Evolutionary conservation across 2,113 vertebrate species (phyloP).

Genomic region (Thermophis baileyi): DNA sequence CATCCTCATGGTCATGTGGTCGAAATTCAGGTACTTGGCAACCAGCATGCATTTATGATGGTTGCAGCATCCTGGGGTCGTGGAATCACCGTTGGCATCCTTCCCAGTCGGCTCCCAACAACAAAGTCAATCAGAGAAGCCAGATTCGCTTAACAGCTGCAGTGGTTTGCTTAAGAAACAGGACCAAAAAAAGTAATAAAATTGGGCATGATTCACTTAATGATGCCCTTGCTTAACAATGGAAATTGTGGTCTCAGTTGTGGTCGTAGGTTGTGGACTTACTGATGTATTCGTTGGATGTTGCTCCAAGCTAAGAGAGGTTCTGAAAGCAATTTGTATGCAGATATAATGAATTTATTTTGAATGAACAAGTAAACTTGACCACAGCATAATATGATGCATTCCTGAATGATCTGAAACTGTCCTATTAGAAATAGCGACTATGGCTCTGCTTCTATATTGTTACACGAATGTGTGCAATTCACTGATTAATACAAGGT

Average conservation of each 20-base stretch:
- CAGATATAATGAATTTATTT: neutral
- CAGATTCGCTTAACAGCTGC: neutral
- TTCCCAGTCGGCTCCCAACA: neutral
- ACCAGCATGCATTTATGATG: neutral
- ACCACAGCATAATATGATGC: constrained; percentile 27
- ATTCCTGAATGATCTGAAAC: constrained; percentile 32
- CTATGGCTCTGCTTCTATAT: constrained; percentile 34
- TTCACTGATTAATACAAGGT: constrained; percentile 57
- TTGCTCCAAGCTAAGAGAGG: neutral
- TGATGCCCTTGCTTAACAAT: neutral
- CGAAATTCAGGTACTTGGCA: neutral
- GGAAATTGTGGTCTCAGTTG: neutral
- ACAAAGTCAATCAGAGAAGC: neutral
- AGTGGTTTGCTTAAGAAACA: neutral
- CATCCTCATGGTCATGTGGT: neutral
- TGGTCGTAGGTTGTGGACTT: neutral
- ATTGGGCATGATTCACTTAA: neutral
- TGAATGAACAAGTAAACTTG: constrained; percentile 8
- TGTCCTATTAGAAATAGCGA: constrained; percentile 56
- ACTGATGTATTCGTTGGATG: neutral
- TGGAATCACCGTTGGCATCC: neutral
- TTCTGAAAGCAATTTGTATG: neutral
- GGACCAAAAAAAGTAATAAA: neutral
- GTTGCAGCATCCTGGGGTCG: neutral
- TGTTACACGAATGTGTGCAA: constrained; percentile 60